Evolutionary conservation across 2,113 vertebrate species (phyloP), one percentile per base, ranked within the genome.

Genomic region (Syngnathoides biaculeatus): DNA sequence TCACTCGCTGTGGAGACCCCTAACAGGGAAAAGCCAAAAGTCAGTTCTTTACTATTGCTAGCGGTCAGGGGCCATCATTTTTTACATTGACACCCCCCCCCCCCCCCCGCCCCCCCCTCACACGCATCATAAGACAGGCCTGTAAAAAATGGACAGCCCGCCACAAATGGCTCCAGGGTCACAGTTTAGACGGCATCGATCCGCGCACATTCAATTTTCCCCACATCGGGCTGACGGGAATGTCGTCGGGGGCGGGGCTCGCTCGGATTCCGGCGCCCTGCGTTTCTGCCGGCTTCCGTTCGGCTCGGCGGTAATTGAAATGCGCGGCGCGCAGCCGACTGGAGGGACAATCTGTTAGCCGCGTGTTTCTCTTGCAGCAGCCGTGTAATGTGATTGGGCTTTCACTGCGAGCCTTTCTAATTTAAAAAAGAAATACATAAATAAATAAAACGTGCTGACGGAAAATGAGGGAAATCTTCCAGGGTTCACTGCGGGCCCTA

Each of bases 311-410:
- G 82, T 91, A 88, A 90, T 93, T 94, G 94, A 90, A 90, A 94
- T 94, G 91, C 93, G 61, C 82, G 55, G 82, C 73, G 55, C 87
- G 86, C 75, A 19, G 84, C 89, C 64, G 87, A 82, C 93, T 89
- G 83, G 52, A 0, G 88, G 92, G 87, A 93, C 92, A 92, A 94
- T 95, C 93, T 93, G 92, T 95, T 94, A 93, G 89, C 87, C 78
- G 78, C 86, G 68, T 79, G 90, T 92, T 90, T 90, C 67, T 73
- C 78, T 94, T 93, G 92, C 93, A 93, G 92, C 88, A 93, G 92
- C 88, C 83, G 79, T 92, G 91, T 90, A 90, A 93, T 90, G 92
- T 69, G 47, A 92, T 80, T 72, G 90, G 89, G 90, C 86, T 89
- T 85, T 79, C 70, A 47, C 90, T 65, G 85, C 89, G 87, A 88